A percentile compares a stretch with the other conserved stretches of the same genome.
Conservation (phyloP, 2,888 invertebrate species). For the Amphipyra berbera region DNA sequence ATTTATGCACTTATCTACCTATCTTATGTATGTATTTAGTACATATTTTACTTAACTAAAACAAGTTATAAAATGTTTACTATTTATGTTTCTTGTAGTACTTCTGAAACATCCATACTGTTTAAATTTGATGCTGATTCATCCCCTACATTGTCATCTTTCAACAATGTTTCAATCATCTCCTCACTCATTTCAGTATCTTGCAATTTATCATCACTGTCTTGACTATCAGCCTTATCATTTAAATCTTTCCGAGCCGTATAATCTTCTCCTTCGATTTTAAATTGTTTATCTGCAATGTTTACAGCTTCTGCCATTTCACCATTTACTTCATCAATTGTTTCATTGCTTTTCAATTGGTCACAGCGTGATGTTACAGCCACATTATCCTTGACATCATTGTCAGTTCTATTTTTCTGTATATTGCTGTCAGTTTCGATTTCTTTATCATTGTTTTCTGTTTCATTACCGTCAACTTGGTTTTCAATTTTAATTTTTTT, state of each 20-base stretch:
- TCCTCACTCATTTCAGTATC: conserved; percentile 80
- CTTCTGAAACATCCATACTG: conserved; percentile 53
- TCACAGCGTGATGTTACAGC: neutral
- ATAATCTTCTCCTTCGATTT: conserved; percentile 18
- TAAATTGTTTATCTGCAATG: conserved; percentile 16
- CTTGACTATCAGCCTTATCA: conserved; percentile 53
- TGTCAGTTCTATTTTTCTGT: neutral
- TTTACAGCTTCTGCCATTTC: conserved; percentile 5
- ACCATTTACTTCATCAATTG: conserved; percentile 30
- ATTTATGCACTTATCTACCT: conserved; percentile 51
- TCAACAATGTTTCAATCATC: conserved; percentile 77
- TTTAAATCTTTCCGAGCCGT: conserved; percentile 28
- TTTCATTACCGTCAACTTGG: neutral
- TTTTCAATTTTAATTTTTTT: neutral
- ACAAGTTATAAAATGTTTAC: conserved; percentile 45
- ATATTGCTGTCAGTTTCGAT: neutral
- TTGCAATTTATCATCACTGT: conserved; percentile 63
- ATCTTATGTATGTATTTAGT: conserved; percentile 44
- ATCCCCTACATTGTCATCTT: conserved; percentile 69
- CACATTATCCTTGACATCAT: conserved; percentile 2
- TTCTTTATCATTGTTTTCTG: neutral
- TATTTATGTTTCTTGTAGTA: conserved; percentile 53
- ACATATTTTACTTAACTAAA: conserved; percentile 50
- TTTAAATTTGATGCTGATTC: conserved; percentile 47
- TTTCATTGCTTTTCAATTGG: conserved; percentile 16